phyloP scores from a whole-genome alignment of 2,888 invertebrate species.

The Trichogramma evanescens region DNA sequence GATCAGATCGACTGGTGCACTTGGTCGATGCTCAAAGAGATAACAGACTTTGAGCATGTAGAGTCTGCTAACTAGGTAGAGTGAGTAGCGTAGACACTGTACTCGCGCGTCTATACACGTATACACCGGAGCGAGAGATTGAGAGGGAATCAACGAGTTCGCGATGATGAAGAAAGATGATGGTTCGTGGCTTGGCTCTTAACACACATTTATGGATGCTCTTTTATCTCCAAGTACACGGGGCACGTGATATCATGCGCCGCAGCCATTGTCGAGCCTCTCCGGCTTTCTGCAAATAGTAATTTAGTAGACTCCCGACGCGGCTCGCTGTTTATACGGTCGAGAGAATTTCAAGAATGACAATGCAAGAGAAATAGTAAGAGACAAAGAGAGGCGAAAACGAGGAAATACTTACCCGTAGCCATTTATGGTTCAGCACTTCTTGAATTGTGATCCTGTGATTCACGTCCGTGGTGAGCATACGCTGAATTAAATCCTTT shows the following conservation, averaged over 20 bases:
- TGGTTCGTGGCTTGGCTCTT: not conserved
- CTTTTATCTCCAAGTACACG: not conserved
- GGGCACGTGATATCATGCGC: too few relatives aligned
- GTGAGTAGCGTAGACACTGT: too few relatives aligned
- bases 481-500: conserved; percentile 88
- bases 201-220: conserved; percentile 1
- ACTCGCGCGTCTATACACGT: too few relatives aligned
- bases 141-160: not conserved
- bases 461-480: conserved; percentile 87
- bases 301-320: not conserved
- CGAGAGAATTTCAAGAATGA: not conserved
- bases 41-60: conserved; percentile 6
- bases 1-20: conserved; percentile 7
- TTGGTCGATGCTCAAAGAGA: conserved; percentile 3
- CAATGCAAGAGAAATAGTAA: too few relatives aligned
- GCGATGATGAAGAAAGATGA: not conserved
- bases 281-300: not conserved
- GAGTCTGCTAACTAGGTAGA: too few relatives aligned
- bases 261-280: too few relatives aligned
- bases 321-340: not conserved
- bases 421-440: conserved; percentile 94
- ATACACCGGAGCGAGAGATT: not conserved
- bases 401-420: conserved; percentile 62
- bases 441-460: conserved; percentile 91
- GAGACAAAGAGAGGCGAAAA: not conserved